Base-by-base conservation (phyloP, 2,888 invertebrate genomes). In the Caprella mutica region DNA sequence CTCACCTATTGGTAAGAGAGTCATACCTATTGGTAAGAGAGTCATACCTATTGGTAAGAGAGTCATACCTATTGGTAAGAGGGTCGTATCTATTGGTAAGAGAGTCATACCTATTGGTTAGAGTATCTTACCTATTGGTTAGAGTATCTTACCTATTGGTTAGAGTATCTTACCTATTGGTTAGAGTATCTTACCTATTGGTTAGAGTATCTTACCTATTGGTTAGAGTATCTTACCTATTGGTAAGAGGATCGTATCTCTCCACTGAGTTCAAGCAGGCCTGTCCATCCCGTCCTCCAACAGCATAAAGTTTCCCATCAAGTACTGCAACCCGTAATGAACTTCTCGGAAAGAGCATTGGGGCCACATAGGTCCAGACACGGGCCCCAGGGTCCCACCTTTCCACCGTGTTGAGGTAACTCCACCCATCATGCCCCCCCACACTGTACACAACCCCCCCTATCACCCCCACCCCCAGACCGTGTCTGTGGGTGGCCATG, bases 401-500 rank as follows among this genome's bases (percentile, higher is more conserved):
- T 75, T 94, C 94, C 0, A 92, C 93, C 0, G 91, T 89, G 72
- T 88, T 91, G 43, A 93, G 77, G 71, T 92, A 93, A 69, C 90
- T 90, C 90, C 90, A 90, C 19, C 91, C 93, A 72, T 94, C 93
- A 71, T 93, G 93, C 0, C 94, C 94, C 1, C 94, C 93, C 3
- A 93, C 89, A 0, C 92, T 93, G 75, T 94, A 94, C 58, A 94
- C 77, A 0, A 91, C 89, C 1, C 87, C 85, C 67, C 81, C 81
- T 55, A 83, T 79, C 24, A 84, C 82, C 48, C 89, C 77, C 30
- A 76, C 75, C 60, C 75, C 77, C 63, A 76, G 69, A 33, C 74
- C 77, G 67, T 77, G 77, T 58, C 92, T 78, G 70, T 89, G 90
- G 9, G 91, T 90, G 68, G 84, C 86, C 91, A 94, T 92, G 0